Evolutionary conservation across 2,888 invertebrate genomes (phyloP).

Genomic region (Pardosa pseudoannulata): DNA sequence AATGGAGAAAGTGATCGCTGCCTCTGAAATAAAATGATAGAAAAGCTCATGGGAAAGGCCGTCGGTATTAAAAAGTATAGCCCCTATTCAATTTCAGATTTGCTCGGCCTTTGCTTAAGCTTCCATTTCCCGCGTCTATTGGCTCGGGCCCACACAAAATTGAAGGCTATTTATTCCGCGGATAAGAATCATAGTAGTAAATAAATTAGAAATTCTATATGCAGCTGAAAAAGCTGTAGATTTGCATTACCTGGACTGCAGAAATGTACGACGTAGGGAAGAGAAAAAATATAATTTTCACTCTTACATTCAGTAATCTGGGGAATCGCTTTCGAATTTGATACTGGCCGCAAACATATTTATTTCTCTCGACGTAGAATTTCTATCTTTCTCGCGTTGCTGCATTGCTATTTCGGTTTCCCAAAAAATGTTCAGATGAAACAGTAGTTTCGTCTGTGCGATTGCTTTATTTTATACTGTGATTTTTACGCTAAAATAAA

Average conservation of each 20-base stretch:
- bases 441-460: too few relatives aligned
- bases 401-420: too few relatives aligned
- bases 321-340: too few relatives aligned
- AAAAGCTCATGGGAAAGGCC: background rate
- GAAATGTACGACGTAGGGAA: too few relatives aligned
- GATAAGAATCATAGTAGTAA: background rate
- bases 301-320: too few relatives aligned
- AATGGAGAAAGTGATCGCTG: background rate
- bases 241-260: background rate
- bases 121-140: background rate
- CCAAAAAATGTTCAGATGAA: too few relatives aligned
- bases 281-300: too few relatives aligned
- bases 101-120: background rate
- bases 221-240: background rate
- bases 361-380: too few relatives aligned
- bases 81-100: constrained; percentile 6
- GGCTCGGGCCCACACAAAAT: background rate
- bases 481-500: too few relatives aligned
- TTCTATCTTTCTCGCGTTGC: too few relatives aligned
- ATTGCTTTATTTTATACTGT: too few relatives aligned
- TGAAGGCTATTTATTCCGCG: background rate
- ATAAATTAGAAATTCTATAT: constrained; percentile 5
- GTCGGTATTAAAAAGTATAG: background rate
- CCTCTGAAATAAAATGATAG: background rate
- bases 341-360: too few relatives aligned